Evolutionary conservation across 1,140 invertebrate genomes (phyloP).

Genomic region (Brachionus paranguensis): DNA sequence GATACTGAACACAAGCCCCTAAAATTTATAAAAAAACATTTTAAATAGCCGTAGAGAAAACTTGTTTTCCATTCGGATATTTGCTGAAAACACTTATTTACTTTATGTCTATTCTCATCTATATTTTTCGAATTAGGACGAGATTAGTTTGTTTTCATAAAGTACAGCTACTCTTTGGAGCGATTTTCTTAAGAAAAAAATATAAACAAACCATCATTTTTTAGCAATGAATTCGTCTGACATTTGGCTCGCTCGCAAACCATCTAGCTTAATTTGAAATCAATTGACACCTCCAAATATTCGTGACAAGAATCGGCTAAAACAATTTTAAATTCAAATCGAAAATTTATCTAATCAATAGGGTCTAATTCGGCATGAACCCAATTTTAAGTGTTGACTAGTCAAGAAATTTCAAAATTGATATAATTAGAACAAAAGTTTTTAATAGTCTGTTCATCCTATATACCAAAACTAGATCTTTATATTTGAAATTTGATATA

Average conservation of each 20-base stretch:
- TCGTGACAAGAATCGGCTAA: background rate
- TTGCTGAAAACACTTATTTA: background rate
- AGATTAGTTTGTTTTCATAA: background rate
- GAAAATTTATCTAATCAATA: slow-evolving; percentile 11
- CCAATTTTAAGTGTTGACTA: background rate
- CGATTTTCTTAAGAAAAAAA: background rate
- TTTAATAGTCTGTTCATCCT: slow-evolving; percentile 9
- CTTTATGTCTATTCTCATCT: background rate
- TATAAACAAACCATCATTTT: slow-evolving; percentile 7
- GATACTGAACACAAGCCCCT: no score
- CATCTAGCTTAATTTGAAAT: background rate
- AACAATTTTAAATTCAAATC: background rate
- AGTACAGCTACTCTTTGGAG: background rate
- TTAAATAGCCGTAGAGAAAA: background rate
- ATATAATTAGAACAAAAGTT: slow-evolving; percentile 35
- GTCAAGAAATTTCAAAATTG: slow-evolving; percentile 14
- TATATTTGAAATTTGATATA: slow-evolving; percentile 31
- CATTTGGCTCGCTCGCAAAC: background rate
- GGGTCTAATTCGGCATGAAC: background rate
- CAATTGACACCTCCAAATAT: background rate
- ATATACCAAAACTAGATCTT: slow-evolving; percentile 25
- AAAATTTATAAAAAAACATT: background rate
- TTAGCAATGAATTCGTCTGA: background rate
- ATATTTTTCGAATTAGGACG: background rate
- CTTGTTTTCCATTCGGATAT: background rate